Evolutionary conservation across 2,113 vertebrate genomes (phyloP), one percentile per base, ranked within the genome.

Genomic region (Choloepus hoffmanni): DNA sequence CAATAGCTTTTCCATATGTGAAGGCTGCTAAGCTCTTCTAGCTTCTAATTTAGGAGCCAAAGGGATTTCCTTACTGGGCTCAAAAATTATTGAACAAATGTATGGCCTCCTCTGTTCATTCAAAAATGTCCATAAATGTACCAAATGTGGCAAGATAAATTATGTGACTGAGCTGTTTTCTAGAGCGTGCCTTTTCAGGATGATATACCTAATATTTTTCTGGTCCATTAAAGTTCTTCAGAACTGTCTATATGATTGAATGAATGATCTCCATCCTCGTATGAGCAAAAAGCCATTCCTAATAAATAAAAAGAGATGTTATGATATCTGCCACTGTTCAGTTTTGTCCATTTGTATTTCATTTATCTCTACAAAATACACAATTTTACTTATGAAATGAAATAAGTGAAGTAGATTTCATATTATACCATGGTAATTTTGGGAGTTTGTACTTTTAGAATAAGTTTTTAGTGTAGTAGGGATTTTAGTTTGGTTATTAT

Each of bases 1-100:
- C 45, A 85, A 76, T 96, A 97, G 90, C 15, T 96, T 96, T 97
- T 81, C 82, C 65, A 86, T 60, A 88, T 68, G 70, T 91, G 65
- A 94, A 91, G 53, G 30, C 91, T 97, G 83, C 94, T 85, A 95
- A 1, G 65, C 43, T 96, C 40, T 16, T 83, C 23, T 58, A 81
- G 77, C 77, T 97, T 97, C 91, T 97, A 97, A 94, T 91, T 97
- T 96, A 88, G 89, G 85, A 97, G 48, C 92, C 93, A 90, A 97
- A 92, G 92, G 84, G 83, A 62, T 94, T 97, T 96, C 81, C 90
- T 92, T 96, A 70, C 86, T 68, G 70, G 21, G 40, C 50, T 94
- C 33, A 93, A 60, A 91, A 95, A 74, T 94, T 43, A 94, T 87
- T 91, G 73, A 94, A 85, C 60, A 94, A 94, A 93, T 55, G 79